These are phyloP conservation scores for Lasioglossum lativentre DNA, from an alignment of 2,888 invertebrate species.

Conservation along the genomic window DNA sequence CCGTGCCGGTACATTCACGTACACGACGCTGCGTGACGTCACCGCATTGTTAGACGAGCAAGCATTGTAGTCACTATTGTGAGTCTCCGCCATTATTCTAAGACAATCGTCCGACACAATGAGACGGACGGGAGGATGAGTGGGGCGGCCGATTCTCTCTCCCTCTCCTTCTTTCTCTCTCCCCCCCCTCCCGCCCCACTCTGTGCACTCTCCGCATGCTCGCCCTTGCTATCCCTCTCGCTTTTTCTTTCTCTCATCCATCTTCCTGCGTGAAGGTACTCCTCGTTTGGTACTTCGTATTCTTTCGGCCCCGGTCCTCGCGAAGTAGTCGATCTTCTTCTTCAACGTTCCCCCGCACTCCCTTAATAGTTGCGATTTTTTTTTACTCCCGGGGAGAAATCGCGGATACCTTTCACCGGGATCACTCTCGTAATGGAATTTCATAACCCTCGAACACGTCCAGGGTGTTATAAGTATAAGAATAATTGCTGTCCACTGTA, in stretches of 20 bases:
- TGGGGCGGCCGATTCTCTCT: conserved; percentile 72
- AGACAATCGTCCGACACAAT: conserved; percentile 85
- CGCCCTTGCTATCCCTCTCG: conserved; percentile 28
- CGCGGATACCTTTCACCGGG: background rate
- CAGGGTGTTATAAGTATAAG: background rate
- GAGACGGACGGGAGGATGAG: conserved; percentile 83
- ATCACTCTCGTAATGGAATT: conserved; percentile 16
- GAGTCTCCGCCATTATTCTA: conserved; percentile 85
- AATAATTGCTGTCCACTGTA: background rate
- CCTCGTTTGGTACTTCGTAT: conserved; percentile 50
- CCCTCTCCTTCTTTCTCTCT: conserved; percentile 48
- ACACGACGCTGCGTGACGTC: conserved; percentile 82
- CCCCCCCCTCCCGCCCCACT: background rate
- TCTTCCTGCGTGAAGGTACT: conserved; percentile 60
- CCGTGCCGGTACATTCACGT: conserved; percentile 81
- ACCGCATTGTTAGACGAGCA: conserved; percentile 85
- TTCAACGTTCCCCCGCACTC: background rate
- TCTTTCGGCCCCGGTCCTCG: conserved; percentile 50
- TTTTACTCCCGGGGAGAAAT: conserved; percentile 7
- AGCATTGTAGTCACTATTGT: conserved; percentile 85
- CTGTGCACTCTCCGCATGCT: conserved; percentile 19
- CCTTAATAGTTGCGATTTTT: conserved; percentile 34
- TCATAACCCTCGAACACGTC: background rate
- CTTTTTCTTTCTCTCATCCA: conserved; percentile 50
- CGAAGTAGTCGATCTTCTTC: conserved; percentile 44